Evolutionary conservation across 2,113 vertebrate species (phyloP).

Genomic region (Suncus etruscus): DNA sequence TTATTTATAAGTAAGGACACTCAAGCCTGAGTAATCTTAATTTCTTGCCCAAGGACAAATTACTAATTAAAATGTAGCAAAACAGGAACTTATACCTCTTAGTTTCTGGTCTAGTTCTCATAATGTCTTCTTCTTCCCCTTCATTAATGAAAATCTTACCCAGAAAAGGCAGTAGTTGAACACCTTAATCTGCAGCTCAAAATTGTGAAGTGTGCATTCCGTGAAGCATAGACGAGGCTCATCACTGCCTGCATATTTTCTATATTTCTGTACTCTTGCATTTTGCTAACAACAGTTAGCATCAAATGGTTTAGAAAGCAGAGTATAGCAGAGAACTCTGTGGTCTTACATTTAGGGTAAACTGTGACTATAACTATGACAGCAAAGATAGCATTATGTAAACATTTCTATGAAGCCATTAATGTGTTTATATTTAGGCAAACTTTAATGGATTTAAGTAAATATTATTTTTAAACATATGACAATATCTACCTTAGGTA

Average conservation of each 20-base stretch:
- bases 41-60: background rate
- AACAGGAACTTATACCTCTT: background rate
- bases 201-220: background rate
- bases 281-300: background rate
- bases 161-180: background rate
- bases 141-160: background rate
- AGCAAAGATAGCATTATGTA: background rate
- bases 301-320: no score
- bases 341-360: background rate
- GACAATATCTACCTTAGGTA: background rate
- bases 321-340: background rate
- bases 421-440: conserved; percentile 7
- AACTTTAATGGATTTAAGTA: background rate
- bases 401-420: background rate
- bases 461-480: conserved; percentile 5
- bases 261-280: background rate
- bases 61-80: background rate
- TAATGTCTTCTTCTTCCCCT: background rate
- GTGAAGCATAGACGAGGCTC: background rate
- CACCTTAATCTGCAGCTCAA: background rate
- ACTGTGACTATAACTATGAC: background rate
- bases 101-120: background rate
- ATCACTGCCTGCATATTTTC: background rate
- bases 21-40: background rate
- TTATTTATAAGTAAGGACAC: background rate